These are phyloP conservation scores for Dreissena rostriformis DNA, from an alignment of 1,140 invertebrate species.

Conservation along the genomic window DNA sequence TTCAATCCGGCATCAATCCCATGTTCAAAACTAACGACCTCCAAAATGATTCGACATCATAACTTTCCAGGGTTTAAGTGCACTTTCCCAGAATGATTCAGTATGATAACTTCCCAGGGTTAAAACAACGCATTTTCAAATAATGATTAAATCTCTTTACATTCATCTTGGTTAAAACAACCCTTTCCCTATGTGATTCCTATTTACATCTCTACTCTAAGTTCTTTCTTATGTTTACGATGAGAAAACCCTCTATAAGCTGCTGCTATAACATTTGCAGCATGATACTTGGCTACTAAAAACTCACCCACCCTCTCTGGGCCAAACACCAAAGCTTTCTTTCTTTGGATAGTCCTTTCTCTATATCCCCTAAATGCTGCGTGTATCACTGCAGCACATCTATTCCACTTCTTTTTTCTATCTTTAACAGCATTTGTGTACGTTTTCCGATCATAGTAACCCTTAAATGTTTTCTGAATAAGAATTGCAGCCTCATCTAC, in stretches of 20 bases:
- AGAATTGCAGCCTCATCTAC: slow-evolving; percentile 39
- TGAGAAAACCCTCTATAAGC: slow-evolving; percentile 35
- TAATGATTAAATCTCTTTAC: too few relatives aligned
- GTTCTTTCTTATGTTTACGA: slow-evolving; percentile 12
- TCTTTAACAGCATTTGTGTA: slow-evolving; percentile 10
- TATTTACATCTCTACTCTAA: slow-evolving; percentile 38
- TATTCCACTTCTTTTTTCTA: not conserved
- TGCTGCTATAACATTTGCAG: slow-evolving; percentile 34
- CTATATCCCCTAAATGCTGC: slow-evolving; percentile 31
- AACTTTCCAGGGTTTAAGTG: too few relatives aligned
- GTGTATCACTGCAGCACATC: slow-evolving; percentile 41
- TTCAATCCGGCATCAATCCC: too few relatives aligned
- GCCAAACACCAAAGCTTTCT: not conserved
- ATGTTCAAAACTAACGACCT: too few relatives aligned
- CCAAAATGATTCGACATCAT: too few relatives aligned
- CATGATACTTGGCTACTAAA: slow-evolving; percentile 18
- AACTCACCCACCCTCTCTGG: slow-evolving; percentile 13
- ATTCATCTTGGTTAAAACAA: not conserved
- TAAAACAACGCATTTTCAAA: too few relatives aligned
- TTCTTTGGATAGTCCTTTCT: slow-evolving; percentile 12
- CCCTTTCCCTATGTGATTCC: not conserved
- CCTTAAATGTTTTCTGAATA: slow-evolving; percentile 46
- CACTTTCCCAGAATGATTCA: too few relatives aligned
- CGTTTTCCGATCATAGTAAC: slow-evolving; percentile 34
- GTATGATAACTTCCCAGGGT: too few relatives aligned